phyloP scores from a whole-genome alignment of 2,888 invertebrate genomes.

The Drosophila eohydei region DNA sequence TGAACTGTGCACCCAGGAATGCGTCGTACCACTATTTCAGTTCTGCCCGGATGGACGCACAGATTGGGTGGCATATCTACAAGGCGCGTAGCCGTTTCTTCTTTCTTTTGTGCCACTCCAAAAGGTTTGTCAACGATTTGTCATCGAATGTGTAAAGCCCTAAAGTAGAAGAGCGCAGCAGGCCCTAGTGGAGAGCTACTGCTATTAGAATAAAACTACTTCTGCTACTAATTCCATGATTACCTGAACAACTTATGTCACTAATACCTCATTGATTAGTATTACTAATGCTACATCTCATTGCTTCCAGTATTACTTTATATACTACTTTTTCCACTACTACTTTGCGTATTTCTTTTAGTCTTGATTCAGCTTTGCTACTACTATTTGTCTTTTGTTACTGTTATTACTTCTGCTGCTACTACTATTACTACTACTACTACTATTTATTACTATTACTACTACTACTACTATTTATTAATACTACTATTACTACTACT shows the following conservation, averaged over 20 bases:
- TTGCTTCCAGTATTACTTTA: background rate
- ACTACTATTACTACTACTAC: too few species aligned
- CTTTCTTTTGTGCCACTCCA: background rate
- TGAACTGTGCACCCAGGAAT: conserved; percentile 40
- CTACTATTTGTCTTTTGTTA: too few species aligned
- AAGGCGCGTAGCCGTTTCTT: background rate
- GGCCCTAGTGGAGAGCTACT: background rate
- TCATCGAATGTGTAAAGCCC: conserved; percentile 1
- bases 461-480: too few species aligned
- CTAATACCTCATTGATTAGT: background rate
- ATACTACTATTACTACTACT: too few species aligned
- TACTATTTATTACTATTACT: too few species aligned
- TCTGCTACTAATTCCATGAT: background rate
- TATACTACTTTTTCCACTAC: background rate
- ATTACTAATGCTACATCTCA: background rate
- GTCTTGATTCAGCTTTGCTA: too few species aligned
- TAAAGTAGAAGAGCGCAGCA: background rate
- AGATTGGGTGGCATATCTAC: conserved; percentile 10
- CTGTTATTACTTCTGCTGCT: too few species aligned
- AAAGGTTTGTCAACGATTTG: conserved; percentile 5
- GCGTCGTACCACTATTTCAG: conserved; percentile 11
- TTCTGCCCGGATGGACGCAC: conserved; percentile 27
- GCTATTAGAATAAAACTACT: background rate
- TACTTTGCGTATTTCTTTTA: too few species aligned
- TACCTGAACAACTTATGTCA: background rate